Percentiles rank a stretch among this genome's conserved stretches.
Evolutionary conservation across 2,113 vertebrate genomes (phyloP).

Genomic region (Synodontis membranacea): DNA sequence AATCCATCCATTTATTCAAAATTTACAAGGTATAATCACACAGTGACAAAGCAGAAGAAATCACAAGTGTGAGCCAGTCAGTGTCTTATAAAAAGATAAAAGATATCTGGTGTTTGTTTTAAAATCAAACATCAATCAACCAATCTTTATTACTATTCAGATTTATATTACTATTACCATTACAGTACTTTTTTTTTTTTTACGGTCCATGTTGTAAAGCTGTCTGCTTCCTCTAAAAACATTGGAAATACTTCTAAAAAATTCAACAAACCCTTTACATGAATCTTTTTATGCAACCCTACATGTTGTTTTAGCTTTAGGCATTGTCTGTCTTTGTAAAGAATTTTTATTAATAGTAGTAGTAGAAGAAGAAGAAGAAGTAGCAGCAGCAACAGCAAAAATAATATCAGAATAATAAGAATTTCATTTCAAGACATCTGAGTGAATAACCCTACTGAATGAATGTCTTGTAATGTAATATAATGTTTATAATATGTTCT

Average conservation of each 20-base stretch:
- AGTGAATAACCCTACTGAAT: neutral
- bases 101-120: neutral
- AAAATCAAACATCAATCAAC: neutral
- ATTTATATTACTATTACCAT: neutral
- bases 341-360: too few relatives aligned
- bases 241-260: neutral
- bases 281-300: neutral
- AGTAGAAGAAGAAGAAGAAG: too few relatives aligned
- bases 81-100: neutral
- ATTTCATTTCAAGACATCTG: neutral
- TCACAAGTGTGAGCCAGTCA: neutral
- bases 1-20: neutral
- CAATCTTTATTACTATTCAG: neutral
- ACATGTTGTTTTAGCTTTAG: neutral
- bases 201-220: neutral
- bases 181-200: too few relatives aligned
- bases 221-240: too few relatives aligned
- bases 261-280: neutral
- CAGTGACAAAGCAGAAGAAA: neutral
- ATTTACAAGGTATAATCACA: neutral
- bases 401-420: neutral
- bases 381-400: neutral
- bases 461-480: too few relatives aligned
- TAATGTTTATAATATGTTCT: too few relatives aligned
- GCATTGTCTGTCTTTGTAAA: too few relatives aligned